phyloP scores from a whole-genome alignment of 2,113 vertebrate species.

The Acrocephalus kingi region DNA sequence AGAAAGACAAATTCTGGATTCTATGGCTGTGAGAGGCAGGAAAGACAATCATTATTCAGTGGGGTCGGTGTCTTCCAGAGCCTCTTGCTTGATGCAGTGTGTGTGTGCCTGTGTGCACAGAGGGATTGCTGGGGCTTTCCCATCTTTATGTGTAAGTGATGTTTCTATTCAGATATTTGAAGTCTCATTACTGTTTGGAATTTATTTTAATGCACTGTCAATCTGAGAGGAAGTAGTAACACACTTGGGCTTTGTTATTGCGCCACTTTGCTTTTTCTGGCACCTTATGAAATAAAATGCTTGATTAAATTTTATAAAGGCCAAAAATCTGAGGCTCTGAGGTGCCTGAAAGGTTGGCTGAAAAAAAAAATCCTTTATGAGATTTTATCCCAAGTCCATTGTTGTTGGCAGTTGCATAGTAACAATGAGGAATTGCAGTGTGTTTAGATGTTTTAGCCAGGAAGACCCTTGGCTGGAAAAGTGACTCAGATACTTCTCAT shows the following conservation, averaged over 20 bases:
- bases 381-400: not conserved
- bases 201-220: not conserved
- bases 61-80: not conserved
- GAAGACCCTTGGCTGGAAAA: not conserved
- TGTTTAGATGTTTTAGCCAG: not conserved
- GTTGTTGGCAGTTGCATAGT: not conserved
- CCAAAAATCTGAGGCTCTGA: not conserved
- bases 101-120: not conserved
- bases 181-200: not conserved
- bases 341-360: not conserved
- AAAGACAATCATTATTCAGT: fast-evolving
- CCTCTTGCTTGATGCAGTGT: not conserved
- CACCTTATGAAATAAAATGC: not conserved
- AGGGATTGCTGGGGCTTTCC: not conserved
- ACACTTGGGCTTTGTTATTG: not conserved
- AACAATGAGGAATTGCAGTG: not conserved
- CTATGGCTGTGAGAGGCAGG: not conserved
- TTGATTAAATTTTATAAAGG: not conserved
- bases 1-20: not conserved
- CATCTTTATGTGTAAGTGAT: not conserved
- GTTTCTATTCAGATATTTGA: not conserved
- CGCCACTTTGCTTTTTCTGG: not conserved
- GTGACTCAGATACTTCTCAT: not conserved
- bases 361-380: not conserved
- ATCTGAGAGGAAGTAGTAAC: not conserved